A percentile compares a stretch with the other conserved stretches of the same genome.
Evolutionary conservation across 2,797 vertebrate species (phyloP).

Genomic region (Poecilia gillii): DNA sequence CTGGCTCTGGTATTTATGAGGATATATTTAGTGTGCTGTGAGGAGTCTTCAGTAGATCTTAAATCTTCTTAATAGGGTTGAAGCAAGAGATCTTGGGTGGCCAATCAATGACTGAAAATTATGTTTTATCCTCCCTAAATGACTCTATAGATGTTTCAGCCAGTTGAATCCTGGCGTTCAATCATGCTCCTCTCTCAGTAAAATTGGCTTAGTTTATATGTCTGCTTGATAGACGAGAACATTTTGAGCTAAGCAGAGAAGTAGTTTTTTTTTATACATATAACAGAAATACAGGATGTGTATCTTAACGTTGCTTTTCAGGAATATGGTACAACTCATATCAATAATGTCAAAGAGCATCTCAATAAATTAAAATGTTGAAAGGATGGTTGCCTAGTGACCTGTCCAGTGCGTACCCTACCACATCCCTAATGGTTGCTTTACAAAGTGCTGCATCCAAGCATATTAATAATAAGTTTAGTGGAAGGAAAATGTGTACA

Average conservation of each 20-base stretch:
- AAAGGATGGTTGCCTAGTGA: not conserved
- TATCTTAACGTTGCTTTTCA: not conserved
- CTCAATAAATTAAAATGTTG: not conserved
- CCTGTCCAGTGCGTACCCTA: not conserved
- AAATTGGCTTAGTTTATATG: not conserved
- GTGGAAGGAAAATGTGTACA: not conserved
- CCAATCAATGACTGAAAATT: constrained; percentile 6
- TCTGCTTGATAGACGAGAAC: not conserved
- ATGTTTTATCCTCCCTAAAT: constrained; percentile 2
- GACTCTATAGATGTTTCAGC: not conserved
- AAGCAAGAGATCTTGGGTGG: not conserved
- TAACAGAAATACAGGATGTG: not conserved
- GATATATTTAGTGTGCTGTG: not conserved
- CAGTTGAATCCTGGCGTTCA: not conserved
- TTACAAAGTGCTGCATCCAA: not conserved
- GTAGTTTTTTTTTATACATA: not conserved
- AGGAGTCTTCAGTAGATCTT: not conserved
- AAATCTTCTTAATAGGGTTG: not conserved
- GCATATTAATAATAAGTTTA: not conserved
- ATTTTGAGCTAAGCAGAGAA: not conserved
- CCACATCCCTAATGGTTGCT: not conserved
- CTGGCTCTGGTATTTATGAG: not conserved
- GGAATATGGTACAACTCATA: not conserved
- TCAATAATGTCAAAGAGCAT: not conserved
- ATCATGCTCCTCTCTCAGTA: not conserved